Evolutionary conservation across 2,113 vertebrate species (phyloP), one percentile per base, ranked within the genome.

Genomic region (Perca schrenkii): DNA sequence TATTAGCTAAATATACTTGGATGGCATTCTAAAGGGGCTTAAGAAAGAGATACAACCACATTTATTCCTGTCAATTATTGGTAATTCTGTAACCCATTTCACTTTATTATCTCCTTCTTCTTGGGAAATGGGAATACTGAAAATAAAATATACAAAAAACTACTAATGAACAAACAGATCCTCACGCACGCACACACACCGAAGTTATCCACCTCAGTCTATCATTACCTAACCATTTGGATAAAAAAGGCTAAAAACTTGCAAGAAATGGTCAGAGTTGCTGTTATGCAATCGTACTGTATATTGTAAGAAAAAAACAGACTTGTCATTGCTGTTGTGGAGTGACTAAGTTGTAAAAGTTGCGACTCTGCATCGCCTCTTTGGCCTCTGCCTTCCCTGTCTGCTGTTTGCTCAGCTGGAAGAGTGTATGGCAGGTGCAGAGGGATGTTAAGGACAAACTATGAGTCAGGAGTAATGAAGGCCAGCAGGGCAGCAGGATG

Each of bases 401-500:
- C 40, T 40, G 40, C 28, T 40, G 40, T 40, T 40, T 40, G 40
- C 6, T 40, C 40, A 40, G 36, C 36, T 8, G 36, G 40, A 40
- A 10, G 40, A 50, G 50, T 1, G 57, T 22, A 11, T 4, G 6
- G 40, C 74, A 86, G 74, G 68, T 86, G 68, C 40, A 31, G 25
- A 73, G 34, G 49, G 62, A 65, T 46, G 1, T 69, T 31, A 50
- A 56, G 49, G 69, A 57, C 7, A 58, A 58, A 68, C 15, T 22
- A 73, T 21, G 40, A 64, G 12, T 64, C 36, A 47, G 34, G 61
- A 65, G 31, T 54, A 31, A 65, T 70, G 62, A 52, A 16, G 17
- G 52, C 68, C 56, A 40, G 13, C 54, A 17, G 52, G 11, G 13
- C 47, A 53, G 31, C 28, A 75, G 49, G 15, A 34, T 13, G 36